phyloP scores from a whole-genome alignment of 2,113 vertebrate genomes.

The Sphaerodactylus townsendi region DNA sequence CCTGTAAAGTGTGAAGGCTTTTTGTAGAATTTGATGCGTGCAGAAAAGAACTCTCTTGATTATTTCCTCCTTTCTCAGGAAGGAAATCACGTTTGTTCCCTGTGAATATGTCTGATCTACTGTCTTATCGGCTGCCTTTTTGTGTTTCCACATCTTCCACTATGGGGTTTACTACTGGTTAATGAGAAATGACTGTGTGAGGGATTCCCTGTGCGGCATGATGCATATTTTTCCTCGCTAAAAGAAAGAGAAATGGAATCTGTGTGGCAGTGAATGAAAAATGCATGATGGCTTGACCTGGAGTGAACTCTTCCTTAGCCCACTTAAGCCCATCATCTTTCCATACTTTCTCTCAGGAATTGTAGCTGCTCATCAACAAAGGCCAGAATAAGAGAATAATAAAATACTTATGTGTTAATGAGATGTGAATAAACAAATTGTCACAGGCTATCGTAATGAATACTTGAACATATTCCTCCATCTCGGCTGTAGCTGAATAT shows the following conservation, averaged over 20 bases:
- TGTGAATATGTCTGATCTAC: background rate
- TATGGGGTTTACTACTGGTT: conserved; percentile 9
- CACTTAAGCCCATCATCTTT: background rate
- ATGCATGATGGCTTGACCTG: background rate
- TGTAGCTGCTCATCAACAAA: background rate
- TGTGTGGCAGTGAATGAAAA: background rate
- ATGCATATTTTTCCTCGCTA: background rate
- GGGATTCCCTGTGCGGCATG: background rate
- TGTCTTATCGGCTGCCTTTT: background rate
- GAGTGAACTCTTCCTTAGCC: background rate
- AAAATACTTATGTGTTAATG: conserved; percentile 23
- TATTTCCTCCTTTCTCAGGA: background rate
- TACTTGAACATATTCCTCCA: conserved; percentile 19
- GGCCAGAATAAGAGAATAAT: background rate
- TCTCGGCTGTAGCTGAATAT: conserved; percentile 21
- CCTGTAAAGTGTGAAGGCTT: no score
- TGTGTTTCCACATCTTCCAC: background rate
- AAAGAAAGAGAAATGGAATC: conserved; percentile 1
- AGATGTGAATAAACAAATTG: background rate
- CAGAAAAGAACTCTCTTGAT: background rate
- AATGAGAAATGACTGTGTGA: background rate
- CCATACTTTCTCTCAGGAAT: background rate
- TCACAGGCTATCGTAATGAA: conserved; percentile 7
- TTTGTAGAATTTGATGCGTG: no score
- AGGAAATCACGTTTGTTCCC: background rate